Percentiles rank a stretch among this genome's conserved stretches.
These are phyloP conservation scores for Halcyon senegalensis DNA, from an alignment of 2,113 vertebrate species.

Conservation along the genomic window DNA sequence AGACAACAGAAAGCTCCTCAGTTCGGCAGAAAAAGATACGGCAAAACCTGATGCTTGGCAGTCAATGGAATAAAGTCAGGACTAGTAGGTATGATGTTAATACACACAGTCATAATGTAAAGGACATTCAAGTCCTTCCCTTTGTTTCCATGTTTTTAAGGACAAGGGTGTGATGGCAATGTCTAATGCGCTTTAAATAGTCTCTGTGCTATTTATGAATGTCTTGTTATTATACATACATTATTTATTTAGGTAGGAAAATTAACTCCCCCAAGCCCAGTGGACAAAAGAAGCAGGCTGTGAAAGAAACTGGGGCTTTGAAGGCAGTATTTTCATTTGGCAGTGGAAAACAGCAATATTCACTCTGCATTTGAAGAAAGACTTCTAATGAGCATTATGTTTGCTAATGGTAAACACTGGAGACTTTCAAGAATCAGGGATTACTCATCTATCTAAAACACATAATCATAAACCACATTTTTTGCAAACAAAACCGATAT, in stretches of 20 bases:
- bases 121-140: neutral
- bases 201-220: neutral
- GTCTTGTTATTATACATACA: neutral
- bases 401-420: neutral
- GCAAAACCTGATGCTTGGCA: neutral
- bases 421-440: neutral
- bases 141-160: neutral
- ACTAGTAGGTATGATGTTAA: neutral
- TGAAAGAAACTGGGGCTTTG: neutral
- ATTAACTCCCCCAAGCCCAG: neutral
- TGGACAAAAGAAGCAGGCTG: neutral
- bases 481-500: neutral
- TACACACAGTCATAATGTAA: neutral
- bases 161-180: neutral
- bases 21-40: neutral
- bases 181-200: neutral
- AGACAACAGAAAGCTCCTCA: neutral
- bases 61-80: neutral
- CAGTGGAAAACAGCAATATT: neutral
- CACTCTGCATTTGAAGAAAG: neutral
- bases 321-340: neutral
- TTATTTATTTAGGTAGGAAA: neutral
- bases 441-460: slow-evolving; percentile 1
- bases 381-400: neutral
- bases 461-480: neutral